Evolutionary conservation across 2,797 vertebrate genomes (phyloP).

Genomic region (Esox masquinongy): DNA sequence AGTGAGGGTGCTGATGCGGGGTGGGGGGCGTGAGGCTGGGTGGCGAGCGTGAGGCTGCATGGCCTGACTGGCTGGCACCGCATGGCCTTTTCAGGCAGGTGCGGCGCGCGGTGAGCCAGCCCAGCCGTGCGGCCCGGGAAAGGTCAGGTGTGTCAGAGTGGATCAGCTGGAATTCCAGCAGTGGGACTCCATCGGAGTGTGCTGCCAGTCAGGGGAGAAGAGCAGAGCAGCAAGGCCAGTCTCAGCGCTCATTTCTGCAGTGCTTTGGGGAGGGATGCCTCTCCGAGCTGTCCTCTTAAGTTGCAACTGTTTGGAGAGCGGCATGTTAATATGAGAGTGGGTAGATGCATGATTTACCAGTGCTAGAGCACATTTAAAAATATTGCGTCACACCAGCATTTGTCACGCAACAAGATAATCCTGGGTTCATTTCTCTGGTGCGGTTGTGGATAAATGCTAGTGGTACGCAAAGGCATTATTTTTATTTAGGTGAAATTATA

Average conservation of each 20-base stretch:
- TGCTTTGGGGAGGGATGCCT: constrained; percentile 54
- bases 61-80: constrained; percentile 43
- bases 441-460: constrained; percentile 1
- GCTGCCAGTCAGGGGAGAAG: constrained; percentile 66
- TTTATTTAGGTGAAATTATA: constrained; percentile 20
- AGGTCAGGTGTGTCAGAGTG: constrained; percentile 76
- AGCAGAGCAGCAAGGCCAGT: constrained; percentile 42
- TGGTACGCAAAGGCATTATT: constrained; percentile 36
- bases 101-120: constrained; percentile 43
- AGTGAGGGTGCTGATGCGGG: not conserved
- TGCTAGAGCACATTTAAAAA: not conserved
- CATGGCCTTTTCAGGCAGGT: constrained; percentile 70
- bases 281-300: constrained; percentile 58
- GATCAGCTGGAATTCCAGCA: constrained; percentile 67
- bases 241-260: constrained; percentile 26
- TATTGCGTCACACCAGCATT: constrained; percentile 8
- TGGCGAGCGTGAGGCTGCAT: constrained; percentile 1
- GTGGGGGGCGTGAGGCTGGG: not conserved
- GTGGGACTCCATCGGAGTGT: constrained; percentile 55
- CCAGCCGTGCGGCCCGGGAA: constrained; percentile 58
- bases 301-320: constrained; percentile 47
- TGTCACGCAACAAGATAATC: constrained; percentile 25
- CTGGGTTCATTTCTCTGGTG: constrained; percentile 21
- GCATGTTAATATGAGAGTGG: constrained; percentile 42
- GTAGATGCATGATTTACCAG: constrained; percentile 28